phyloP scores from a whole-genome alignment of 2,888 invertebrate species.

The Agrotis segetum region DNA sequence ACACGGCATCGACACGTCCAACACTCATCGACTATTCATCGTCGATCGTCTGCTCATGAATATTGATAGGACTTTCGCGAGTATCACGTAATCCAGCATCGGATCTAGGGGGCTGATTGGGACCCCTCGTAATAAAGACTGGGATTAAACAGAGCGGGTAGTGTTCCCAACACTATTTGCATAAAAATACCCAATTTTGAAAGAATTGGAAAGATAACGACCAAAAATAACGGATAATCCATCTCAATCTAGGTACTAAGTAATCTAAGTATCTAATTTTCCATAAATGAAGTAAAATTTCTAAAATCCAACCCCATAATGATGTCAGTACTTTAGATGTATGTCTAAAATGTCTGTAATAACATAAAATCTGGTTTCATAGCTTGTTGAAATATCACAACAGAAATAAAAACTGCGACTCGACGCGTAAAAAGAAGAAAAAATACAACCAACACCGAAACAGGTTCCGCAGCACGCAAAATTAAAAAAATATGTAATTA shows the following conservation, averaged over 20 bases:
- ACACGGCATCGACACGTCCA: slow-evolving; percentile 54
- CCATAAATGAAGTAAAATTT: background rate
- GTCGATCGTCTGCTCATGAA: slow-evolving; percentile 81
- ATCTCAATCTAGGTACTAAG: background rate
- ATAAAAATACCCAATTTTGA: slow-evolving; percentile 42
- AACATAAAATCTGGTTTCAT: slow-evolving; percentile 12
- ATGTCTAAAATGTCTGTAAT: background rate
- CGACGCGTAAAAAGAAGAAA: slow-evolving; percentile 10
- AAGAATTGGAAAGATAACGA: slow-evolving; percentile 18
- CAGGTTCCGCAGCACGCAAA: slow-evolving; percentile 31
- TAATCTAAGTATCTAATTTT: background rate
- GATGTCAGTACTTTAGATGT: too few relatives aligned
- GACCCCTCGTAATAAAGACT: slow-evolving; percentile 70
- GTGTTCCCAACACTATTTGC: slow-evolving; percentile 48
- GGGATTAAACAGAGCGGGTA: slow-evolving; percentile 60
- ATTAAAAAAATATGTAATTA: slow-evolving; percentile 43
- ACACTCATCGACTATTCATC: slow-evolving; percentile 84
- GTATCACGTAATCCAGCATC: slow-evolving; percentile 80
- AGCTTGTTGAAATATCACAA: slow-evolving; percentile 27
- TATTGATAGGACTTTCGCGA: slow-evolving; percentile 84
- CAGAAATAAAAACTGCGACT: slow-evolving; percentile 17
- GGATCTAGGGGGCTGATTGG: slow-evolving; percentile 78
- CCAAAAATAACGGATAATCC: slow-evolving; percentile 6
- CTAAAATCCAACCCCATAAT: background rate
- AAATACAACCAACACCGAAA: slow-evolving; percentile 22